Base-by-base conservation (phyloP, 2,888 invertebrate species). In the Chymomyza fuscimana region DNA sequence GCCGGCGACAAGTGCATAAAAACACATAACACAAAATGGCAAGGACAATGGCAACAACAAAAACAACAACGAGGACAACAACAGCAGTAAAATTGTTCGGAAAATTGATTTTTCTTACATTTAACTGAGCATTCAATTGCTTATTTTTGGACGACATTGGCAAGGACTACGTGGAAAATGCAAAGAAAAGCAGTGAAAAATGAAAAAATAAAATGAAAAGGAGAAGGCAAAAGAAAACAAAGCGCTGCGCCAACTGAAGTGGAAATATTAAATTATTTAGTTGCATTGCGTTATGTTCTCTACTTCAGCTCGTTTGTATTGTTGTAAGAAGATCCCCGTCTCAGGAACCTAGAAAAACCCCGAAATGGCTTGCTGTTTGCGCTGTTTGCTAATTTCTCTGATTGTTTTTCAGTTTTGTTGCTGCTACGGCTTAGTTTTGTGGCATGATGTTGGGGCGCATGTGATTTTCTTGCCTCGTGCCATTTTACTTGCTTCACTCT, bases 181-280 rank as follows among this genome's bases (percentile, higher is more conserved):
- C 25, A 54, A 62, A 72, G 58, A 65, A 46, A 15, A 68, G 69
- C 67, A 66, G 59, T 56, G 56, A 16, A 19, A 61, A 36, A 67
- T 52, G 67, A 52, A 68, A 73, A 67, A 65, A 70, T 60, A 63
- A 62, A 63, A 10, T 65, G 52, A 32, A 63, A 16, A 16, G 29
- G 15, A 22, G 16, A 50, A 22, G 16, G 61, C 19, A 59, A 16
- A 60, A 58, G 56, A 61, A 62, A 64, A 66, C 51, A 61, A 67
- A 76, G 59, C 65, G 68, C 70, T 76, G 65, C 62, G 61, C 73
- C 76, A 77, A 89, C 74, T 87, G 86, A 88, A 85, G 89, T 87
- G 89, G 87, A 88, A 88, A 86, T 88, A 86, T 86, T 86, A 88
- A 87, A 86, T 86, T 89, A 89, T 89, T 86, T 89, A 86, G 87